Evolutionary conservation across 1,140 invertebrate species (phyloP).

Genomic region (Macrobrachium nipponense): DNA sequence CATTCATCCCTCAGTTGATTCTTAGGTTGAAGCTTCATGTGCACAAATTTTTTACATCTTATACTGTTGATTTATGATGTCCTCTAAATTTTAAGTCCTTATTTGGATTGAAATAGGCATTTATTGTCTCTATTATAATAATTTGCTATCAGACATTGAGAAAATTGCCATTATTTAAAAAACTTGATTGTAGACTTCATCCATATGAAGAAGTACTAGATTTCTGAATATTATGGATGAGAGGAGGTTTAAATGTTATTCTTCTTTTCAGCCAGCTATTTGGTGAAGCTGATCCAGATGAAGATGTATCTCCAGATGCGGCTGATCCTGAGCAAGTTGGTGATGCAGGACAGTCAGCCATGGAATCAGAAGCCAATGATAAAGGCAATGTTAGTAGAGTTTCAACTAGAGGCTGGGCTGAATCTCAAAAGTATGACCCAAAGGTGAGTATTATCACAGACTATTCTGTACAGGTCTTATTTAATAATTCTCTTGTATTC

Average conservation of each 20-base stretch:
- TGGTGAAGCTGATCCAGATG: slow-evolving; percentile 94
- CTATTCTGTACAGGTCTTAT: not conserved
- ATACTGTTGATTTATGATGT: no score
- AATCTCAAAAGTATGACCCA: slow-evolving; percentile 84
- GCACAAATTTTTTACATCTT: no score
- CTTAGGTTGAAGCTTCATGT: no score
- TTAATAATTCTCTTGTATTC: not conserved
- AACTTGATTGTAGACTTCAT: no score
- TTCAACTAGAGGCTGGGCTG: slow-evolving; percentile 93
- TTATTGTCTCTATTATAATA: no score
- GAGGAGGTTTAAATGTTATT: not conserved
- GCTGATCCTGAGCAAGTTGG: slow-evolving; percentile 88
- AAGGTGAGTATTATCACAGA: slow-evolving; percentile 32
- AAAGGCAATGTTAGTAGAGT: slow-evolving; percentile 81
- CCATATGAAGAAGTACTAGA: no score
- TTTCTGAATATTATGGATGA: no score
- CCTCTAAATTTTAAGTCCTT: no score
- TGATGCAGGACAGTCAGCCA: slow-evolving; percentile 70
- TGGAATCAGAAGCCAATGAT: slow-evolving; percentile 70
- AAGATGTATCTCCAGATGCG: slow-evolving; percentile 97
- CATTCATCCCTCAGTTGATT: no score
- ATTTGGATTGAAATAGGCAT: no score
- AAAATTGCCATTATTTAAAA: no score
- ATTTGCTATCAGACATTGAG: no score
- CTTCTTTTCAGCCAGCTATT: slow-evolving; percentile 86